Evolutionary conservation across 30 jellyfish, hydroid and myxozoan genomes (phyloP).

Genomic region (Aurelia aurita complex sp. Pacific): DNA sequence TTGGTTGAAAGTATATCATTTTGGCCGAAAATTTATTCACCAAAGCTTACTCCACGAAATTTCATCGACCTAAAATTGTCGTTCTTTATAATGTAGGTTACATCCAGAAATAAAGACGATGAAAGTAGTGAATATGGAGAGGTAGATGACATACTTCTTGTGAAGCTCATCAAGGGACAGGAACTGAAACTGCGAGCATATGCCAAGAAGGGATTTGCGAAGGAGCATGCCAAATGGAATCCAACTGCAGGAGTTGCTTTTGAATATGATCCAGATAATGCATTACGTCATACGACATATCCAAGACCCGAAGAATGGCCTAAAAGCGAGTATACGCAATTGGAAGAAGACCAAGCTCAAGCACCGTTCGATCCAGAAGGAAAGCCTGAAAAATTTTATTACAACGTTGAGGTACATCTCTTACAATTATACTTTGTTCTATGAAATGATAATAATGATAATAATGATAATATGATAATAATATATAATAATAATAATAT

Average conservation of each 20-base stretch:
- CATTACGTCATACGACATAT: slow-evolving; percentile 93
- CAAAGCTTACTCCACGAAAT: not conserved
- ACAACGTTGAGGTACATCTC: slow-evolving; percentile 73
- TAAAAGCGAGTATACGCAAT: slow-evolving; percentile 91
- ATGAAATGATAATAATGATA: no score
- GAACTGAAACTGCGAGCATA: slow-evolving; percentile 91
- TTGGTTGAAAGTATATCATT: no score
- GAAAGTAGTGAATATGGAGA: slow-evolving; percentile 82
- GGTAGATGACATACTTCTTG: slow-evolving; percentile 81
- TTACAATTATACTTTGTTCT: no score
- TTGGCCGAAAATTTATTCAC: no score
- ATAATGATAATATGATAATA: no score
- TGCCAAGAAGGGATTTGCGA: slow-evolving; percentile 97
- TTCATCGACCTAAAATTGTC: not conserved
- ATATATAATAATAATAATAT: no score
- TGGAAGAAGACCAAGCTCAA: slow-evolving; percentile 90
- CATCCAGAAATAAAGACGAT: slow-evolving; percentile 91
- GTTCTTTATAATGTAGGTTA: slow-evolving; percentile 22
- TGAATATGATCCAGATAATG: slow-evolving; percentile 98
- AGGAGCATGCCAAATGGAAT: slow-evolving; percentile 99
- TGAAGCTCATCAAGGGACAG: slow-evolving; percentile 93
- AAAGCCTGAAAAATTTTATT: slow-evolving; percentile 82
- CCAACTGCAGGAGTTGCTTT: slow-evolving; percentile 99
- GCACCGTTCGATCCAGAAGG: slow-evolving; percentile 94
- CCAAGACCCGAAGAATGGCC: slow-evolving; percentile 99